Conservation (phyloP, 2,888 invertebrate genomes). For the Leistus spinibarbis region DNA sequence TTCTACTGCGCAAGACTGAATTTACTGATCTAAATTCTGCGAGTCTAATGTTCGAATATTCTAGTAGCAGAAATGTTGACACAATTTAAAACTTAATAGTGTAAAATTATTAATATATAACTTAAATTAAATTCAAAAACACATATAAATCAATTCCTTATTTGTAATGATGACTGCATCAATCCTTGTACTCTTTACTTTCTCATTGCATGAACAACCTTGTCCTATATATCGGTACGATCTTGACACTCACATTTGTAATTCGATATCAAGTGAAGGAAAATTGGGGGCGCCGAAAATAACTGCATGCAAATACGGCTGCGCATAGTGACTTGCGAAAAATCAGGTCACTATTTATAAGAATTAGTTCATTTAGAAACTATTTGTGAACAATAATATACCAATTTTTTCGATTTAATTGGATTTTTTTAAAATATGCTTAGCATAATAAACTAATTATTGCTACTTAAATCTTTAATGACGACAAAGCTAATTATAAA, state of each 20-base stretch:
- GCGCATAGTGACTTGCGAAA: constrained; percentile 3
- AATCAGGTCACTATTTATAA: constrained; percentile 19
- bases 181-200: constrained; percentile 31
- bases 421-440: not conserved
- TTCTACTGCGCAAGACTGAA: not conserved
- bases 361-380: not conserved
- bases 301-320: not conserved
- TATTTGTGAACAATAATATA: not conserved
- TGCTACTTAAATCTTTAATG: not conserved
- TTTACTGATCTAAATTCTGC: not conserved
- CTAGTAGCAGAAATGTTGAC: not conserved
- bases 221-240: constrained; percentile 22
- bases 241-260: constrained; percentile 24
- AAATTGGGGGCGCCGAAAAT: constrained; percentile 17
- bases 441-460: not conserved
- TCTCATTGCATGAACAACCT: constrained; percentile 17
- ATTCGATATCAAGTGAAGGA: not conserved
- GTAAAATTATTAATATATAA: not conserved
- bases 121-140: not conserved
- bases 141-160: constrained; percentile 14
- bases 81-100: not conserved
- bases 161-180: constrained; percentile 15
- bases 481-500: not conserved
- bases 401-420: not conserved
- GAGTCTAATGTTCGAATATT: not conserved